Base-by-base conservation (phyloP, 2,888 invertebrate species). In the Athalia cordata region DNA sequence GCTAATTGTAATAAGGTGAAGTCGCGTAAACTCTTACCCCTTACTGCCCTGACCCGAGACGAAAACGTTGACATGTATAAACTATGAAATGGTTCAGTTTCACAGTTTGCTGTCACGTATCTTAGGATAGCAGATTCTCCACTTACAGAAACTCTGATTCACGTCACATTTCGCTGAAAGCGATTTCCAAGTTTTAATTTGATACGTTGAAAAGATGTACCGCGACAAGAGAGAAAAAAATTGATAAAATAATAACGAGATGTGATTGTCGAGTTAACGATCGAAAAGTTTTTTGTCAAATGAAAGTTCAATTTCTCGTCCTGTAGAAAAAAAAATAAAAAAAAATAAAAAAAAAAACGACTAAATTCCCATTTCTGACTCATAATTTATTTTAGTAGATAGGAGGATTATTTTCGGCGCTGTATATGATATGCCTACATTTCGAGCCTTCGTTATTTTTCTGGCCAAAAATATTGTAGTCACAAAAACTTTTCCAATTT, bases 1-100 rank as follows among this genome's bases (percentile, higher is more conserved):
- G 85, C 86, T 88, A 87, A 88, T 88, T 88, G 88, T 87, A 88
- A 88, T 88, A 87, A 88, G 87, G 85, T 85, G 84, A 88, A 88
- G 87, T 88, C 87, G 86, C 85, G 86, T 88, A 49, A 72, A 61
- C 15, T 15, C 49, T 61, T 47, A 74, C 61, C 74, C 49, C 49
- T 61, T 8, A 61, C 43, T 57, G 9, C 9, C 13, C n/a, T 45
- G 9, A 7, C 72, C n/a, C 43, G 6, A 72, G 47, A 72, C 57
- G 59, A n/a, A n/a, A 9, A 45, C 47, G 57, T 67, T 45, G 57
- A 72, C 72, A 61, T 61, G 5, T 47, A 15, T 8, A 3, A 45
- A 9, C 72, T 47, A 59, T 49, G 47, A 15, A 74, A 61, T 74
- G 72, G 61, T 74, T 72, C 15, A 29, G 59, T 72, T 72, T 57